These are phyloP conservation scores for Cataglyphis albicans DNA, from an alignment of 2,888 invertebrate genomes.

Conservation along the genomic window DNA sequence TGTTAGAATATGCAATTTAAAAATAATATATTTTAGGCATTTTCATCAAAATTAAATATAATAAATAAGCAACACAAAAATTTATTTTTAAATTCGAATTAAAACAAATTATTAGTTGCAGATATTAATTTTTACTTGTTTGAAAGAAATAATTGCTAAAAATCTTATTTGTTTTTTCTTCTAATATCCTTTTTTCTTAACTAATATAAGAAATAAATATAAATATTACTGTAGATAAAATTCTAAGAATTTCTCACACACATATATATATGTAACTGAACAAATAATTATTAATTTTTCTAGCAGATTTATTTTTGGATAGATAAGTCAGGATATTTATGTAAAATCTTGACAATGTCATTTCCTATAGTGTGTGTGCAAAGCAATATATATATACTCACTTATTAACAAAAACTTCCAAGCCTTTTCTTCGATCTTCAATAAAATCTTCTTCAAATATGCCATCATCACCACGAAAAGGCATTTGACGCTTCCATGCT, in stretches of 20 bases:
- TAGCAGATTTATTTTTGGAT: background rate
- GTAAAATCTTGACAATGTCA: background rate
- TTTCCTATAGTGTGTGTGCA: background rate
- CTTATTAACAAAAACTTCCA: conserved; percentile 99
- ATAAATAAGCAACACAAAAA: background rate
- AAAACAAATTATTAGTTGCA: background rate
- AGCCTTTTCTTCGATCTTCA: conserved; percentile 98
- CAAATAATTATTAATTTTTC: background rate
- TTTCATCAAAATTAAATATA: background rate
- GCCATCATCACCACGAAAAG: conserved; percentile 99
- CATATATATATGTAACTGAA: background rate
- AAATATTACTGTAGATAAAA: background rate
- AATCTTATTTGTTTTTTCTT: background rate
- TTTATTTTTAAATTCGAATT: background rate
- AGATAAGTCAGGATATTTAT: background rate
- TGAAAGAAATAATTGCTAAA: background rate
- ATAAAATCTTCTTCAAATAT: conserved; percentile 99
- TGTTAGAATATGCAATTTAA: background rate
- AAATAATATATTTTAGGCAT: background rate
- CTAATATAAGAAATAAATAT: background rate
- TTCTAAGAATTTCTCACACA: background rate
- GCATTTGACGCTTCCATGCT: conserved; percentile 99
- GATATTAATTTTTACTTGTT: background rate
- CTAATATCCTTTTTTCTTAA: background rate
- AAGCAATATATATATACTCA: conserved; percentile 85